These are phyloP conservation scores for Periophthalmus magnuspinnatus DNA, from an alignment of 2,797 vertebrate genomes.

Conservation along the genomic window DNA sequence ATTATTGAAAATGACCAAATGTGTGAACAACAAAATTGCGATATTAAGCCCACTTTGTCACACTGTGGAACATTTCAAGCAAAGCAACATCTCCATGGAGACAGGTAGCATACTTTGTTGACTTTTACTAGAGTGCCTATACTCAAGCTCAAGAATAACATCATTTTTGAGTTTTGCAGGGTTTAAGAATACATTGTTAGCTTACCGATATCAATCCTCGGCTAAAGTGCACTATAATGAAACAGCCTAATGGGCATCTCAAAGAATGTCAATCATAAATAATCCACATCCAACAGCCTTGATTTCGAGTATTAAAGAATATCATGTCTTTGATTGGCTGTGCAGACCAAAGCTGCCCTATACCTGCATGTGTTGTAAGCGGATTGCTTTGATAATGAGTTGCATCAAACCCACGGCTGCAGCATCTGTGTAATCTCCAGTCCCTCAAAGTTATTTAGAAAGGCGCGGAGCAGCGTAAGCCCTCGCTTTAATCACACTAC, in stretches of 20 bases:
- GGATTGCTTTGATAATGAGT: constrained; percentile 25
- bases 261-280: not conserved
- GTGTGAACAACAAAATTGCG: no score
- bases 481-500: constrained; percentile 40
- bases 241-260: not conserved
- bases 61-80: not conserved
- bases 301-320: constrained; percentile 1
- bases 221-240: not conserved
- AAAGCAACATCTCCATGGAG: no score
- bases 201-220: not conserved
- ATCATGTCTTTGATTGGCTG: constrained; percentile 9
- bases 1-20: no score
- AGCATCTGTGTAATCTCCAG: constrained; percentile 35
- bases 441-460: constrained; percentile 47
- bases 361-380: constrained; percentile 23
- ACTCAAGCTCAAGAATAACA: not conserved
- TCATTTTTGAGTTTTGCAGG: not conserved
- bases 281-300: not conserved
- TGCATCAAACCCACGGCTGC: constrained; percentile 11
- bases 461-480: constrained; percentile 27
- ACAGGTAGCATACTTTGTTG: no score
- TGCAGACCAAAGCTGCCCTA: constrained; percentile 8
- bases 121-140: no score
- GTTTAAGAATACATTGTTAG: not conserved
- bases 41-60: no score